Evolutionary conservation across 2,797 vertebrate genomes (phyloP).

Genomic region (Tadarida brasiliensis): DNA sequence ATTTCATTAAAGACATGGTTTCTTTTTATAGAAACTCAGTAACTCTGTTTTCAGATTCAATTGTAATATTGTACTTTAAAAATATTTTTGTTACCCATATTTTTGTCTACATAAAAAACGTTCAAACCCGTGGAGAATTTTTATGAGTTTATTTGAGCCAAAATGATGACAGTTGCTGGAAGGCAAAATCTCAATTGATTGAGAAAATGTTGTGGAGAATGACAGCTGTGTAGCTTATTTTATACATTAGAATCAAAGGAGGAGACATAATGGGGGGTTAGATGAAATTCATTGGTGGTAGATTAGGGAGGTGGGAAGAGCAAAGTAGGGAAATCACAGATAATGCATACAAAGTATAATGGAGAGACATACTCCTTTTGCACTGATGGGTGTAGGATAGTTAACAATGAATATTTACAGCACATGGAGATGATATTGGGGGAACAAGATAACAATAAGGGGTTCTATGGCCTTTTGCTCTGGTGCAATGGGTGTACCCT

Average conservation of each 20-base stretch:
- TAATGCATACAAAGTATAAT: too few species aligned
- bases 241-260: neutral
- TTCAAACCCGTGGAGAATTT: neutral
- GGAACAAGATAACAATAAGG: too few species aligned
- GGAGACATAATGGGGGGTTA: too few species aligned
- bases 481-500: neutral
- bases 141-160: neutral
- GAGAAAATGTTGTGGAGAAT: neutral
- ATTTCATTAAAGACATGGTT: slow-evolving; percentile 13
- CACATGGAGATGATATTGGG: too few species aligned
- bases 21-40: neutral
- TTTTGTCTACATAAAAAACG: neutral
- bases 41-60: neutral
- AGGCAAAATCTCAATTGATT: neutral
- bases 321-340: too few species aligned
- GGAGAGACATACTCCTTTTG: too few species aligned
- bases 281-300: too few species aligned
- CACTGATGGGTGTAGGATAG: too few species aligned
- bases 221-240: neutral
- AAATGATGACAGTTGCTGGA: neutral
- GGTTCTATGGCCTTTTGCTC: too few species aligned
- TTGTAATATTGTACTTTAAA: neutral
- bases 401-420: too few species aligned
- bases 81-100: neutral
- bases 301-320: too few species aligned